Base-by-base conservation (phyloP, 2,797 vertebrate species). In the Champsocephalus esox region DNA sequence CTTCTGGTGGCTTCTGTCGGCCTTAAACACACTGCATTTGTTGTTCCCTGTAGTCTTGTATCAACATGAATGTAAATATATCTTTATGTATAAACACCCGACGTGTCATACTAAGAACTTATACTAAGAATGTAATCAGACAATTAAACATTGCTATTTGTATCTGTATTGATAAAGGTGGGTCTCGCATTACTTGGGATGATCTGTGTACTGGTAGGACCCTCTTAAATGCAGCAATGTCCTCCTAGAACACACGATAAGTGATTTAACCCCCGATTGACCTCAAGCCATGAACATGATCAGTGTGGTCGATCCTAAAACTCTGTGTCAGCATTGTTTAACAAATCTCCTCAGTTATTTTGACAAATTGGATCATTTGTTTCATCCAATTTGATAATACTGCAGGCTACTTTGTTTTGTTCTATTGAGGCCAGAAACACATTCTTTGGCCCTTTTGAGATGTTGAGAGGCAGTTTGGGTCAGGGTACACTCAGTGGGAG, bases 381-480 rank as follows among this genome's bases (percentile, higher is more conserved):
- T 64, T 80, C 73, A 13, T 1, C 49, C 41, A 24, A 0, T 52
- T 71, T 52, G 60, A 65, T 4, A 74, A 69, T 32, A 61, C 72
- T 13, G 38, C 34, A n/a, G 63, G 67, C 46, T 50, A 44, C 21
- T 50, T 49, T 63, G 50, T 58, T 58, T n/a, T 67, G 48, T 56
- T 45, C 12, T 38, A 34, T 9, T 10, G n/a, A 24, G 65, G 65
- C 70, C 70, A 72, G 62, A 69, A 38, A 34, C 52, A 32, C 34
- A 28, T 24, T 73, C 52, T 80, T 50, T 80, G 77, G 65, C 70
- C 3, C 49, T 2, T 49, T n/a, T 5, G 16, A 4, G 69, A 59
- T 76, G 70, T 79, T 49, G 21, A 69, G 61, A 80, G n/a, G 11
- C 70, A 60, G 43, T 75, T 68, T 52, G 49, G 76, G 79, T 82